phyloP scores from a whole-genome alignment of 1,140 invertebrate genomes.

The Drosophila bocqueti region DNA sequence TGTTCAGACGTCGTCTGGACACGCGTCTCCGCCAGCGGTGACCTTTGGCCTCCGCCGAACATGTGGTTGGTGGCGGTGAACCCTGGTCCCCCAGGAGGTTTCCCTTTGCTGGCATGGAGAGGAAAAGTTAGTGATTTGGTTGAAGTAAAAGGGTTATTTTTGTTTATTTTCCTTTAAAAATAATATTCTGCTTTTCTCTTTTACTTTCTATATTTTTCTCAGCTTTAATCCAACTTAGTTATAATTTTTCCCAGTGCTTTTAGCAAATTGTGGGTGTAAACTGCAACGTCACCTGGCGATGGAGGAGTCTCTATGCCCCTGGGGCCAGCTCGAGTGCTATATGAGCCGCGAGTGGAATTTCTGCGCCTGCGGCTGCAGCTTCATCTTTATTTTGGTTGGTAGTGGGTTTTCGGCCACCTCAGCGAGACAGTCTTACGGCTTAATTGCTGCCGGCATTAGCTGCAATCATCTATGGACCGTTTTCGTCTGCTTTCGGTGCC shows the following conservation, averaged over 20 bases:
- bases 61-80: conserved; percentile 10
- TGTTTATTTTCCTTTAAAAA: no score
- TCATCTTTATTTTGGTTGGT: conserved; percentile 44
- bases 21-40: conserved; percentile 24
- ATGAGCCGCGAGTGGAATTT: conserved; percentile 23
- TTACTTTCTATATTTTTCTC: no score
- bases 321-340: conserved; percentile 10
- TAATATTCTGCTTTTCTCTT: no score
- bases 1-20: conserved; percentile 40
- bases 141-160: not conserved
- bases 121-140: not conserved
- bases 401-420: conserved; percentile 33
- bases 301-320: conserved; percentile 7
- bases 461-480: conserved; percentile 62
- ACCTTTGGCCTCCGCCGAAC: conserved; percentile 38
- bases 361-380: conserved; percentile 30
- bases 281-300: conserved; percentile 35
- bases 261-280: conserved; percentile 21
- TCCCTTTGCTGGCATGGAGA: conserved; percentile 1
- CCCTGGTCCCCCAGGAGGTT: conserved; percentile 1
- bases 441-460: conserved; percentile 56
- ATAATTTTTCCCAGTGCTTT: conserved; percentile 7
- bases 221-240: not conserved
- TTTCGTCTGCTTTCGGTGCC: conserved; percentile 57
- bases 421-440: conserved; percentile 50